These are phyloP conservation scores for Alces alces DNA, from an alignment of 2,113 vertebrate species.

Conservation along the genomic window DNA sequence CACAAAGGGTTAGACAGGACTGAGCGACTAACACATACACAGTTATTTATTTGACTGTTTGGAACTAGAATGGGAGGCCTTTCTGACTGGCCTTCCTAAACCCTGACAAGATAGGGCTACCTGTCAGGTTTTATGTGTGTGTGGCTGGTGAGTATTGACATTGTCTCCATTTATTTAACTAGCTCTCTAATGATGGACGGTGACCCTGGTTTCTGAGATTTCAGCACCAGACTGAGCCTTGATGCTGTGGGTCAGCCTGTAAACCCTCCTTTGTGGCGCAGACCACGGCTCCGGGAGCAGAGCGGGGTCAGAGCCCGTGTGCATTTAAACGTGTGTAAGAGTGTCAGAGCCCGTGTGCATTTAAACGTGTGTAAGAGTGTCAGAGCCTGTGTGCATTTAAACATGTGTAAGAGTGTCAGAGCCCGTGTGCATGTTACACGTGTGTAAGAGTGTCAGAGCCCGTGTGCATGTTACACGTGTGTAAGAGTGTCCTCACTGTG, in stretches of 20 bases:
- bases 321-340: too few species aligned
- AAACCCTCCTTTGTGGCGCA: accelerated
- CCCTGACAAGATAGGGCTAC: accelerated
- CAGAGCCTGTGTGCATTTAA: not conserved
- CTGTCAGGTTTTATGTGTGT: not conserved
- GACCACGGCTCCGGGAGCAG: accelerated
- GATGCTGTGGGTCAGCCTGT: accelerated
- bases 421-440: not conserved
- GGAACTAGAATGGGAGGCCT: accelerated
- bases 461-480: not conserved
- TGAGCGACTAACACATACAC: not conserved
- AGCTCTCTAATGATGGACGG: not conserved
- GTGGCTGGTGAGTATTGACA: not conserved
- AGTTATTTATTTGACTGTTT: not conserved
- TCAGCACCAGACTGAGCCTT: not conserved
- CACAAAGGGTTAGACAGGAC: accelerated
- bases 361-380: not conserved
- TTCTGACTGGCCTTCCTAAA: not conserved
- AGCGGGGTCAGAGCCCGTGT: not conserved
- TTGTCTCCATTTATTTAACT: not conserved
- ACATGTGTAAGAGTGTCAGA: accelerated
- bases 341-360: too few species aligned
- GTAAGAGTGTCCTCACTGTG: accelerated
- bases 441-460: accelerated
- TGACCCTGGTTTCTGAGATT: not conserved